Percentiles rank a stretch among this genome's conserved stretches.
Conservation (phyloP, 2,888 invertebrate species). For the Phyllotreta cruciferae region DNA sequence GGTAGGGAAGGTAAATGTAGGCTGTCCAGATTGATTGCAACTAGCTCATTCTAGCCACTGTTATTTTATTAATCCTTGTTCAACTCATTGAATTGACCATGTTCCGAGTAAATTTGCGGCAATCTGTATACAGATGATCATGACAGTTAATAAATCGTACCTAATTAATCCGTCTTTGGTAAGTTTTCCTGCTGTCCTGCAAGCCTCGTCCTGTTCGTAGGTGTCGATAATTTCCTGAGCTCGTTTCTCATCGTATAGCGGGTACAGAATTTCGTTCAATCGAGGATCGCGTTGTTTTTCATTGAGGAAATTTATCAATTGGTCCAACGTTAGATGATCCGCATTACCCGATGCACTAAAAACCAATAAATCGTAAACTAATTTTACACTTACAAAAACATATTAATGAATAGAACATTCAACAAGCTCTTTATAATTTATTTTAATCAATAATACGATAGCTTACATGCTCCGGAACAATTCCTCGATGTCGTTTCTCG, state of each 20-base stretch:
- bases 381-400: too few species aligned
- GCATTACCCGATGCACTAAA: slow-evolving; percentile 87
- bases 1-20: too few species aligned
- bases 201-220: slow-evolving; percentile 87
- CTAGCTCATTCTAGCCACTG: too few species aligned
- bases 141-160: slow-evolving; percentile 37
- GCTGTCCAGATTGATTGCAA: too few species aligned
- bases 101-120: too few species aligned
- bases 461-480: slow-evolving; percentile 94
- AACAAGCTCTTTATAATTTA: background rate
- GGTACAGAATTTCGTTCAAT: slow-evolving; percentile 97
- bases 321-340: slow-evolving; percentile 84
- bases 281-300: slow-evolving; percentile 98
- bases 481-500: slow-evolving; percentile 98
- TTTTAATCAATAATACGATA: too few species aligned
- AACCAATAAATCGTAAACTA: too few species aligned
- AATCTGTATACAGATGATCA: too few species aligned
- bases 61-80: too few species aligned
- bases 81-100: too few species aligned
- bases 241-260: slow-evolving; percentile 93
- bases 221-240: slow-evolving; percentile 91
- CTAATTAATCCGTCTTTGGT: slow-evolving; percentile 96
- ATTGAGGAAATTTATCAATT: slow-evolving; percentile 92
- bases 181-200: slow-evolving; percentile 74
- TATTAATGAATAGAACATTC: background rate